Percentiles rank a stretch among this genome's conserved stretches.
These are phyloP conservation scores for Ichneumoninae sp. DNA, from an alignment of 2,888 invertebrate genomes.

Conservation along the genomic window DNA sequence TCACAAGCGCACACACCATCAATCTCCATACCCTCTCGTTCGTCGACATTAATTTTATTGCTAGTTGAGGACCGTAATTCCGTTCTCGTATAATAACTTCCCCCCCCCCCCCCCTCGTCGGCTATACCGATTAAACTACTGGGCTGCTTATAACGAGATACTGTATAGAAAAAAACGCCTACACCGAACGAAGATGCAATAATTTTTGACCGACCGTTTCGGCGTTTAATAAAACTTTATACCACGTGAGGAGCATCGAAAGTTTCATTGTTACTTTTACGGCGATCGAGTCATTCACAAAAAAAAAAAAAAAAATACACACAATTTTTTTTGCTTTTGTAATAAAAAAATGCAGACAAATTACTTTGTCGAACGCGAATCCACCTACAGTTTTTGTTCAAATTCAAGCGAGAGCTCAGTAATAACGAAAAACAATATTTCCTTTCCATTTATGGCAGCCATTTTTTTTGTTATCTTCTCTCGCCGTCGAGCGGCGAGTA, in stretches of 20 bases:
- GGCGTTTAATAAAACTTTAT: conserved; percentile 65
- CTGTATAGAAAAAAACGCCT: neutral
- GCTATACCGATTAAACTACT: conserved; percentile 47
- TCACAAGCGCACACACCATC: conserved; percentile 49
- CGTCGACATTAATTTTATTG: conserved; percentile 68
- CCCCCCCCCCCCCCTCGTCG: neutral
- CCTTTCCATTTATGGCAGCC: neutral
- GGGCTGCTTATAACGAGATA: conserved; percentile 24
- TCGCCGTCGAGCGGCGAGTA: neutral
- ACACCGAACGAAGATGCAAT: conserved; percentile 41
- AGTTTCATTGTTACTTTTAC: conserved; percentile 34
- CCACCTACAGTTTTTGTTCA: no score
- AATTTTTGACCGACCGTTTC: conserved; percentile 57
- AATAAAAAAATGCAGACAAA: neutral
- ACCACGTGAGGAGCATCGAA: conserved; percentile 51
- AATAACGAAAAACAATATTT: neutral
- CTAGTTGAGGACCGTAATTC: conserved; percentile 67
- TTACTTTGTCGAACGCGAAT: no score
- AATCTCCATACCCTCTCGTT: conserved; percentile 64
- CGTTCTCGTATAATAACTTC: conserved; percentile 57
- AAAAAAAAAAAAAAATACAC: neutral
- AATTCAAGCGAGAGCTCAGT: no score
- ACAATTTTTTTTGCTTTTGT: neutral
- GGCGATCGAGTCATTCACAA: conserved; percentile 12
- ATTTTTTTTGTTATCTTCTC: neutral